Evolutionary conservation across 2,113 vertebrate genomes (phyloP), one percentile per base, ranked within the genome.

Genomic region (Suricata suricatta): DNA sequence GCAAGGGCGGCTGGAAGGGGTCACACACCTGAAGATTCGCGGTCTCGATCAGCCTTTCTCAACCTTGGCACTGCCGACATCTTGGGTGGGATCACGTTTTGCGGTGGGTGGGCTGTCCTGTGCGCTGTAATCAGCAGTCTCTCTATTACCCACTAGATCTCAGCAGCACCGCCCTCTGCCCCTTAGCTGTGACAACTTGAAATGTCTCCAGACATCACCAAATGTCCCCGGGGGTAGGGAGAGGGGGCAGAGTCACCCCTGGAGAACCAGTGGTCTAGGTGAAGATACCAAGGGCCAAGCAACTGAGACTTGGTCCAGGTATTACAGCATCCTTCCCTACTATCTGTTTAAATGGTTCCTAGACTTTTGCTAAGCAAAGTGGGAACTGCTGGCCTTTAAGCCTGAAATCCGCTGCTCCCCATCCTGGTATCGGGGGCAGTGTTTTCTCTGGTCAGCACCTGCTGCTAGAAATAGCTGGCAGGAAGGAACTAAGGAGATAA

Each of bases 391-490:
- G 41, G 92, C 41, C 81, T 35, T 13, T 3, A 23, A 88, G 84
- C 35, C 31, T 0, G 7, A 52, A 64, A 60, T 1, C n/a, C 12
- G 13, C 12, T 0, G 88, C 68, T 63, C 52, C 47, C 57, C 13
- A 11, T 35, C 57, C 88, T 68, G 57, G 88, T 16, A 38, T 5
- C 0, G 6, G 47, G 91, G 93, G 82, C 90, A 68, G 83, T 44
- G 0, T 17, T 33, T 47, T 93, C 90, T 87, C 79, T 14, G 47
- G 89, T 83, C 93, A 88, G 93, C 91, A 79, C 93, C 93, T 23
- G 80, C 84, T 74, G 92, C 96, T 93, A 89, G 94, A 98, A 98
- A 98, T 81, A 97, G 97, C 93, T 25, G 57, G 11, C 14, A 38
- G 79, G 77, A 79, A 95, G 87, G 83, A 84, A 77, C 60, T 27